Evolutionary conservation across 2,888 invertebrate genomes (phyloP).

Genomic region (Volucella inanis): DNA sequence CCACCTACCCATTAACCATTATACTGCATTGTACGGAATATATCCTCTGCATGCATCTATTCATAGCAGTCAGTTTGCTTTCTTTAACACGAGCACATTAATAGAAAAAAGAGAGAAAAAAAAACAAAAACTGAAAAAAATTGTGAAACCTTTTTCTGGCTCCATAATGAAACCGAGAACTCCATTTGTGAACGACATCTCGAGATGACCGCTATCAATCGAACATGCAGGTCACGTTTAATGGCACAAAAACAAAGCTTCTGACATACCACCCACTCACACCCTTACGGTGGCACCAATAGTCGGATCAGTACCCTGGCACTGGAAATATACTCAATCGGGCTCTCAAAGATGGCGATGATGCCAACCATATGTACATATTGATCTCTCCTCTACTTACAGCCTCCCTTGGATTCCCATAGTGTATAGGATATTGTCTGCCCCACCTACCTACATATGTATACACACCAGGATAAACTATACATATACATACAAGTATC

Average conservation of each 20-base stretch:
- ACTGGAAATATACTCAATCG: conserved; percentile 46
- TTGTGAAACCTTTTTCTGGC: conserved; percentile 28
- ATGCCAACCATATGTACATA: conserved; percentile 63
- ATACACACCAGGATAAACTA: background rate
- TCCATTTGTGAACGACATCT: conserved; percentile 67
- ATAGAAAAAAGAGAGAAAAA: conserved; percentile 39
- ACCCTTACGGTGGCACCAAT: background rate
- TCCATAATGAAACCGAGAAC: conserved; percentile 59
- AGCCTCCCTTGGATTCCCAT: conserved; percentile 25
- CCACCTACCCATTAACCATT: conserved; percentile 32
- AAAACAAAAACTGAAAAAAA: conserved; percentile 12
- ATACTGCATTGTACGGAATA: conserved; percentile 50
- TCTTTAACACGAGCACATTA: conserved; percentile 45
- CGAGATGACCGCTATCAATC: conserved; percentile 58
- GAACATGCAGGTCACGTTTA: conserved; percentile 72
- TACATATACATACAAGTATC: no score
- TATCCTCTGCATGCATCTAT: conserved; percentile 50
- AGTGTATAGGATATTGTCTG: background rate
- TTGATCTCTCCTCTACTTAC: conserved; percentile 51
- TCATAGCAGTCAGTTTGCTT: conserved; percentile 47
- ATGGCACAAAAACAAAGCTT: conserved; percentile 66
- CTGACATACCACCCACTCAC: conserved; percentile 16
- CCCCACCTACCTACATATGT: conserved; percentile 12
- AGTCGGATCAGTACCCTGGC: conserved; percentile 30
- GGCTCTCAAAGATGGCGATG: conserved; percentile 39